Evolutionary conservation across 2,888 invertebrate species (phyloP), one percentile per base, ranked within the genome.

Genomic region (Calameuta pallipes): DNA sequence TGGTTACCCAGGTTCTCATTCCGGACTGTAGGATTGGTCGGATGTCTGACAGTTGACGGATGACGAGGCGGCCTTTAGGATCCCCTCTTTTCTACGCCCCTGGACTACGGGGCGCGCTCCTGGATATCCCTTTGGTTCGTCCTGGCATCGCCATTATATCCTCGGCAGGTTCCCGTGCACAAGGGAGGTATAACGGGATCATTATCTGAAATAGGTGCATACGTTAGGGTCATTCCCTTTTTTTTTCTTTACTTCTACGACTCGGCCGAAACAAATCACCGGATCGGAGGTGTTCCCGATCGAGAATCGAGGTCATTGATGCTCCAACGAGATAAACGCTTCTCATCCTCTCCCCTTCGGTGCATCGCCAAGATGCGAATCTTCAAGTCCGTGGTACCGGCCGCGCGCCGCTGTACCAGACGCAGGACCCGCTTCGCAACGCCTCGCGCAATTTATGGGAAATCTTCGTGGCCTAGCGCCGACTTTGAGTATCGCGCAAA

Each of bases 41-140:
- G 87, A 86, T 84, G 89, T 88, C 89, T 89, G 91, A 91, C 91
- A 91, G 88, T 90, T 91, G 91, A 91, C 91, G 91, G 89, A 91
- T 91, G 89, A 91, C 88, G 89, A 91, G 91, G 88, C 91, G 90
- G 91, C 90, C 90, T 88, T 85, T 87, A 85, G 86, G 80, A 73
- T 69, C 34, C 82, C 31, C 79, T 69, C 36, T 84, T 85, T 83
- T 84, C 83, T 86, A 87, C 90, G 90, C 89, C 89, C 89, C 84
- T 86, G 85, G 84, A 83, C 6, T 34, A 34, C 31, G 56, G 41
- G 56, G 71, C 71, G 71, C 71, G 31, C 33, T 71, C 12, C 56
- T 56, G 56, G 23, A 56, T 56, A 23, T 56, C 9, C 56, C 56
- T 56, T 9, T 74, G 82, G 77, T 82, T 84, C 81, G 82, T 82